phyloP scores from a whole-genome alignment of 2,113 vertebrate species.

The Morone chrysops region DNA sequence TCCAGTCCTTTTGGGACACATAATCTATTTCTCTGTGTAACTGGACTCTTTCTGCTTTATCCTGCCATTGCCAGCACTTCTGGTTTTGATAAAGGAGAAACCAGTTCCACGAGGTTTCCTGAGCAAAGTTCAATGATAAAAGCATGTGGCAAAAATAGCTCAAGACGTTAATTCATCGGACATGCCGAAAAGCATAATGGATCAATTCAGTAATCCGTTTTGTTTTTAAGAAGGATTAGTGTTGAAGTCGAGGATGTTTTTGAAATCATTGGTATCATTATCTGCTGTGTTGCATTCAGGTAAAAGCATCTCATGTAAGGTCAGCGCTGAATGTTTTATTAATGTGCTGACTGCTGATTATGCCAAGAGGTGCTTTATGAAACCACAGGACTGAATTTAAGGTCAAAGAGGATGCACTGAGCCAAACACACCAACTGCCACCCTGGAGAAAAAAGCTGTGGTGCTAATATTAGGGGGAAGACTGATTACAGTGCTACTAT shows the following conservation, averaged over 20 bases:
- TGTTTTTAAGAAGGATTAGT: slow-evolving; percentile 37
- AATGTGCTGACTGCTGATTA: slow-evolving; percentile 60
- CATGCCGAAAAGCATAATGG: slow-evolving; percentile 40
- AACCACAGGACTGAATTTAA: slow-evolving; percentile 65
- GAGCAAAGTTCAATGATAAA: slow-evolving; percentile 57
- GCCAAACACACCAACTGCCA: slow-evolving; percentile 72
- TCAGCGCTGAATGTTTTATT: slow-evolving; percentile 41
- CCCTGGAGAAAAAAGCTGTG: slow-evolving; percentile 65
- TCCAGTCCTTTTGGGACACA: slow-evolving; percentile 48
- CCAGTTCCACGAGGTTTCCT: slow-evolving; percentile 51
- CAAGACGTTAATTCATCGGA: slow-evolving; percentile 59
- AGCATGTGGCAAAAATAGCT: slow-evolving; percentile 63
- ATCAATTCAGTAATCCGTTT: slow-evolving; percentile 54
- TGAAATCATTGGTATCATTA: slow-evolving; percentile 41
- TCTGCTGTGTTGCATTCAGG: slow-evolving; percentile 25
- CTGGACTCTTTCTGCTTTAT: slow-evolving; percentile 52
- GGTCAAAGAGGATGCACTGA: slow-evolving; percentile 66
- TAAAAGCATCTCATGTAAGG: slow-evolving; percentile 47
- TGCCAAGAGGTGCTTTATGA: slow-evolving; percentile 63
- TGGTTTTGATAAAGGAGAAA: slow-evolving; percentile 75
- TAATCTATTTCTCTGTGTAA: slow-evolving; percentile 62
- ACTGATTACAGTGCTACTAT: slow-evolving; percentile 79
- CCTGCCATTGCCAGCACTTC: slow-evolving; percentile 46
- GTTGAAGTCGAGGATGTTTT: slow-evolving; percentile 43
- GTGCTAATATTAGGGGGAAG: slow-evolving; percentile 75